A percentile compares a stretch with the other conserved stretches of the same genome.
Conservation (phyloP, 2,797 vertebrate species). For the Thaleichthys pacificus region DNA sequence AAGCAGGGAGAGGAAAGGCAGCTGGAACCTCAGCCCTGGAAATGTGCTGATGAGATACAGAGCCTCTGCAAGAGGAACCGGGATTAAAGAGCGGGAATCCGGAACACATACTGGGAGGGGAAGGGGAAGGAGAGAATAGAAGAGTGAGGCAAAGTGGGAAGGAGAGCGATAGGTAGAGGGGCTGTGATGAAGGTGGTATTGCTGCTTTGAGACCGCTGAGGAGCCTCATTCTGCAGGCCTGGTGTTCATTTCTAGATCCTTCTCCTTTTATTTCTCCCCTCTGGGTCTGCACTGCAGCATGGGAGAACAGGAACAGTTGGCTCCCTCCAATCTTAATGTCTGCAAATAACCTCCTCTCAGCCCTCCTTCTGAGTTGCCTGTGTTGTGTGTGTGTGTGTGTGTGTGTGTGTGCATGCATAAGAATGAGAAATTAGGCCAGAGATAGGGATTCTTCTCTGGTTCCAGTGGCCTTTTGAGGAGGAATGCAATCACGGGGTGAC, state of each 20-base stretch:
- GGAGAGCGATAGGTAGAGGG: neutral
- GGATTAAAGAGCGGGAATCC: constrained; percentile 36
- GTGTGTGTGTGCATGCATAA: constrained; percentile 45
- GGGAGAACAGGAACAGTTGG: constrained; percentile 32
- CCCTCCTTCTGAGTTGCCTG: constrained; percentile 41
- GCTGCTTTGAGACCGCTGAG: neutral
- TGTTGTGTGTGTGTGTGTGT: constrained; percentile 22
- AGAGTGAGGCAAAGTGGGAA: constrained; percentile 13
- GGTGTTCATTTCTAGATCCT: neutral
- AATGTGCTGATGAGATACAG: constrained; percentile 31
- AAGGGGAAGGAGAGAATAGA: constrained; percentile 45
- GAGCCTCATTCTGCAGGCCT: neutral
- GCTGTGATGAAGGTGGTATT: neutral
- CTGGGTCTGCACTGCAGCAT: constrained; percentile 13
- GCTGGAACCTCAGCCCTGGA: constrained; percentile 38
- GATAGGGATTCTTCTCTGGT: constrained; percentile 46
- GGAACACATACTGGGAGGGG: constrained; percentile 20
- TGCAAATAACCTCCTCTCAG: constrained; percentile 38
- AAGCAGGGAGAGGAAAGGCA: constrained; percentile 40
- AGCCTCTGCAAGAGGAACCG: constrained; percentile 43
- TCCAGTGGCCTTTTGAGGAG: constrained; percentile 44
- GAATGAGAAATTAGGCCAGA: constrained; percentile 58
- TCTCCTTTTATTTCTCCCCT: neutral
- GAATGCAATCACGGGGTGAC: constrained; percentile 27
- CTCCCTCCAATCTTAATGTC: constrained; percentile 52